Base-by-base conservation (phyloP, 92 coral and sea anemone genomes). In the Galaxea fascicularis region DNA sequence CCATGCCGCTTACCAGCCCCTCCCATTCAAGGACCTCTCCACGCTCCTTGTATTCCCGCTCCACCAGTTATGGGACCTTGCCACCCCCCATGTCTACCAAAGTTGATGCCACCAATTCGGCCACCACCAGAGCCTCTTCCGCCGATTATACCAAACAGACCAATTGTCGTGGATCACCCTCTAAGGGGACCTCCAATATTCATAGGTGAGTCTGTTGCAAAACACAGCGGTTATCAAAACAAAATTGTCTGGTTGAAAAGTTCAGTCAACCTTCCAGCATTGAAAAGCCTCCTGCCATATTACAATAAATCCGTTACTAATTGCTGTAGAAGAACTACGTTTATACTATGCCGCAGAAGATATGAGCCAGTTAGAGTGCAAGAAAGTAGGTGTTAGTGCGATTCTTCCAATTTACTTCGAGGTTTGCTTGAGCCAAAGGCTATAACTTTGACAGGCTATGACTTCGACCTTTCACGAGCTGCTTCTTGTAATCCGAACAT, bases 1-100 rank as follows among this genome's bases (percentile, higher is more conserved):
- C 92, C 92, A 2, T 87, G 89, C 51, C 87, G 92, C 51, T 72
- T 85, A 20, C 86, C 87, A 4, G 83, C 82, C 11, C 93, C 86
- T 0, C 88, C 90, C 4, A 62, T 90, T 31, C 51, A 70, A 24
- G 80, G 81, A n/a, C 90, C 86, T 0, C 30, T 86, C 16, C 25
- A 52, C 10, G 82, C 63, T 1, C 88, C 77, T 5, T 56, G 85
- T 6, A 10, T 88, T 15, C 45, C 93, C 0, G 85, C 85, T 1
- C 88, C 88, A 18, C 91, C 90, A 0, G 82, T 79, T 46, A 64
- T 45, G 52, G 90, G 77, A 57, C 93, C 89, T 12, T 67, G 89
- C 24, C 82, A 76, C 18, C 89, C 87, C 8, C 82, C 92, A 18
- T 78, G 78, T 78, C 35, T 71, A 0, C 78, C 85, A 24, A 51